Evolutionary conservation across 2,113 vertebrate genomes (phyloP), one percentile per base, ranked within the genome.

Genomic region (Dasyprocta punctata): DNA sequence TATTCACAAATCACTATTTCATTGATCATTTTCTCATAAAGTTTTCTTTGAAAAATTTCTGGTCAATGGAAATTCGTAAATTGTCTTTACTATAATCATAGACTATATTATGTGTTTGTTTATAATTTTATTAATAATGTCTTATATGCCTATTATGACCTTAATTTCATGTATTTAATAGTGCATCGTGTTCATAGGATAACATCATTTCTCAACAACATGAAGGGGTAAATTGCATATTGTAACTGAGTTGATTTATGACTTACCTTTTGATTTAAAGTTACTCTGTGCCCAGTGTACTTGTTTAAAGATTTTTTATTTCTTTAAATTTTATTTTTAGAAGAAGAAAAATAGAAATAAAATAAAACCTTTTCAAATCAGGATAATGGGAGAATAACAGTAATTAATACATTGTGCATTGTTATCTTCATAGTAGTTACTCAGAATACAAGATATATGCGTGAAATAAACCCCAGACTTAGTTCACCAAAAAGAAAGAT

Each of bases 1-100:
- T 61, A 33, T 86, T 49, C 10, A 24, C 33, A 81, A 58, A 83
- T 78, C 22, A 67, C 4, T 86, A 36, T 63, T 94, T 69, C 28
- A 93, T 36, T 49, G 16, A 90, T 88, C 89, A 4, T 69, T 93
- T 91, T 28, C 30, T 89, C 86, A 54, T 52, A 95, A 81, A 17
- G 38, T 7, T 52, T 63, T 80, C 36, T 56, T 20, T 87, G 56
- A 92, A 63, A 92, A 65, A n/a, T 75, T 95, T 87, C 67, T 93
- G 61, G 12, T 77, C 16, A 85, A 85, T 7, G n/a, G 9, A 67
- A 90, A 85, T 44, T 3, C 0, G 61, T 38, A 49, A 85, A 84
- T 24, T 60, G 82, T 36, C 0, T 71, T 60, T 75, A 20, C 30
- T 47, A 33, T 6, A 52, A 38, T 49, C 56, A 38, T 19, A 85